Conservation (phyloP, 2,888 invertebrate species). For the Cynaeus angustus region DNA sequence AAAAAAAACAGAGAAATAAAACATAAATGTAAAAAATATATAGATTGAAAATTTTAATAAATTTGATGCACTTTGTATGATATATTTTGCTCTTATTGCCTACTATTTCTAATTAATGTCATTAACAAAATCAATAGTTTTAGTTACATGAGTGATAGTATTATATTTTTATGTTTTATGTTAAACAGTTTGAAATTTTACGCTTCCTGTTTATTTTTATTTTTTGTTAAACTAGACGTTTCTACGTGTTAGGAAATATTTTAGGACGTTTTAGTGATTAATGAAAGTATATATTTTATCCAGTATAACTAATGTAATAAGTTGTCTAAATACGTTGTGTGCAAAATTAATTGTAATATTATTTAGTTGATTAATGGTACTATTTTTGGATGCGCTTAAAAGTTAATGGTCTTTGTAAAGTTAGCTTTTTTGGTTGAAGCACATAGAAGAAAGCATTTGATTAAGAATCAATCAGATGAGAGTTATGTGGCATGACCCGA, state of each 20-base stretch:
- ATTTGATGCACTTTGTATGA: no score
- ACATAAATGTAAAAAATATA: no score
- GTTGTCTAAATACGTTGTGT: conserved; percentile 11
- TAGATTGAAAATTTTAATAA: no score
- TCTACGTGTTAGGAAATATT: conserved; percentile 2
- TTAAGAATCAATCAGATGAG: conserved; percentile 45
- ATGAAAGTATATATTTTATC: conserved; percentile 10
- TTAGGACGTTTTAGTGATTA: neutral
- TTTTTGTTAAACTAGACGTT: no score
- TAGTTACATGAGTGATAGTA: no score
- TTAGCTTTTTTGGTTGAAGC: conserved; percentile 9
- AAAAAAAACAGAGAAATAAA: no score
- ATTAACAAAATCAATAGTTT: no score
- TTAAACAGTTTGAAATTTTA: no score
- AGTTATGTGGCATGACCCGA: conserved; percentile 43
- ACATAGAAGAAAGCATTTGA: conserved; percentile 38
- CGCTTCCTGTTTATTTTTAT: no score
- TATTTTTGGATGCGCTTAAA: conserved; percentile 15
- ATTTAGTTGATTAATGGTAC: conserved; percentile 19
- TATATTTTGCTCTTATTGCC: no score
- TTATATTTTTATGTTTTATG: no score
- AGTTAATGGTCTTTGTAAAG: conserved; percentile 25
- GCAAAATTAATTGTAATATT: conserved; percentile 20
- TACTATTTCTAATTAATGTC: no score
- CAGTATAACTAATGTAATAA: conserved; percentile 14